Evolutionary conservation across 1,140 invertebrate species (phyloP), one percentile per base, ranked within the genome.

Genomic region (Drosophila ficusphila): DNA sequence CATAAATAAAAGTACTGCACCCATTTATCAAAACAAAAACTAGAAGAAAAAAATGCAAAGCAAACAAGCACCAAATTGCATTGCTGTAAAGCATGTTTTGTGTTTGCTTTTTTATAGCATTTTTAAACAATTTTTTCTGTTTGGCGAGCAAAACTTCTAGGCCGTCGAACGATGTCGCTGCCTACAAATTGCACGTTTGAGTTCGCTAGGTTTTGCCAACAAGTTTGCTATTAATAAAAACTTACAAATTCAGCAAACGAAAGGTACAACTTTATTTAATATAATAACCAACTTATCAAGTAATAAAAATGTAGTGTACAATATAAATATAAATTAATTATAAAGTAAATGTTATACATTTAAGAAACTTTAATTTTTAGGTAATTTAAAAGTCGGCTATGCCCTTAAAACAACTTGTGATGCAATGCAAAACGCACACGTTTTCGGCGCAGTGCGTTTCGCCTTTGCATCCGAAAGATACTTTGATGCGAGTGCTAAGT

Each of bases 391-490:
- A 57, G 52, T 56, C 52, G 52, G 12, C 29, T 33, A 42, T 49
- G 8, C 6, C 9, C 1, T 3, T 4, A 2, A 18, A 14, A 29
- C 39, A 6, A 60, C 34, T 48, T 36, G 36, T 48, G 42, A 47
- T 64, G 36, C 62, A 47, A 49, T 60, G 62, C 54, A 60, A 67
- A 60, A 67, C 62, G 54, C 49, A 71, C 58, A 76, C 58, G 65
- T 47, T 74, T 75, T 70, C 44, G 54, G 54, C 62, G 68, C 68
- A 58, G 57, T 77, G 71, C 74, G 74, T 73, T 76, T 48, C 33
- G 74, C 53, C 53, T 60, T 41, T 70, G 70, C 68, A 73, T 79
- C 56, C 76, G 64, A 53, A 62, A 79, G 67, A 64, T 79, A 79
- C 48, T 41, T 46, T 14, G 42, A 27, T 16, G 54, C 41, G 19